A percentile compares a stretch with the other conserved stretches of the same genome.
phyloP scores from a whole-genome alignment of 37 sponge, comb jelly and placozoan genomes.

The Axinella damicornis region DNA sequence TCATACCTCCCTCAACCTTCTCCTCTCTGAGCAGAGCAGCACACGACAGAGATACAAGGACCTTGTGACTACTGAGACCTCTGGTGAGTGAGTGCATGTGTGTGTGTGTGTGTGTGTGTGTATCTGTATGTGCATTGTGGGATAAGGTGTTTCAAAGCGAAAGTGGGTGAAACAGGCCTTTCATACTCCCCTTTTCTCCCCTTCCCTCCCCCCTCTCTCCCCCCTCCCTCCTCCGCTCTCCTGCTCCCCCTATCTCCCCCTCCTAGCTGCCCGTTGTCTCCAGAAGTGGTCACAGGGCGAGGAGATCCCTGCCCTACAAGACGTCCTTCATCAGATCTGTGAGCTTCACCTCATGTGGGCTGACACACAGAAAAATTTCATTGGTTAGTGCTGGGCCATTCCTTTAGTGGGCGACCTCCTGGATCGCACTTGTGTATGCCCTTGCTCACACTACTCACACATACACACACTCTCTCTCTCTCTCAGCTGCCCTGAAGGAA shows the following conservation, averaged over 20 bases:
- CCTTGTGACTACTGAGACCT: constrained; percentile 38
- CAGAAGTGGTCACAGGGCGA: constrained; percentile 75
- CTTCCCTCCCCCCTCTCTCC: no score
- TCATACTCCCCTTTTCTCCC: neutral
- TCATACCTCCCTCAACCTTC: constrained; percentile 68
- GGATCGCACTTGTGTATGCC: neutral
- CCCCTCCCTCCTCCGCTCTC: no score
- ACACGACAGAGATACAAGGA: constrained; percentile 71
- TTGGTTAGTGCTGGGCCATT: constrained; percentile 52
- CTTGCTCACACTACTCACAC: neutral
- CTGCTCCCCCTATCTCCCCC: neutral
- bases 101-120: no score
- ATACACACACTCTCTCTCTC: neutral
- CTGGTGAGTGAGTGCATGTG: constrained; percentile 53
- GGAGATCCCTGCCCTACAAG: constrained; percentile 72
- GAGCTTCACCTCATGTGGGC: constrained; percentile 64
- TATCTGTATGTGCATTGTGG: no score
- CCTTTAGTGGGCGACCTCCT: no score
- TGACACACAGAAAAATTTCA: constrained; percentile 64
- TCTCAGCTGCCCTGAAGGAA: constrained; percentile 67
- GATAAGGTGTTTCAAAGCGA: no score
- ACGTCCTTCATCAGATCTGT: constrained; percentile 68
- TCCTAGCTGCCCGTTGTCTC: constrained; percentile 28
- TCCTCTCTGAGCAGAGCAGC: constrained; percentile 76
- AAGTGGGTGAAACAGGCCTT: no score